These are phyloP conservation scores for Nixonia krombeini DNA, from an alignment of 1,140 invertebrate genomes.

Conservation along the genomic window DNA sequence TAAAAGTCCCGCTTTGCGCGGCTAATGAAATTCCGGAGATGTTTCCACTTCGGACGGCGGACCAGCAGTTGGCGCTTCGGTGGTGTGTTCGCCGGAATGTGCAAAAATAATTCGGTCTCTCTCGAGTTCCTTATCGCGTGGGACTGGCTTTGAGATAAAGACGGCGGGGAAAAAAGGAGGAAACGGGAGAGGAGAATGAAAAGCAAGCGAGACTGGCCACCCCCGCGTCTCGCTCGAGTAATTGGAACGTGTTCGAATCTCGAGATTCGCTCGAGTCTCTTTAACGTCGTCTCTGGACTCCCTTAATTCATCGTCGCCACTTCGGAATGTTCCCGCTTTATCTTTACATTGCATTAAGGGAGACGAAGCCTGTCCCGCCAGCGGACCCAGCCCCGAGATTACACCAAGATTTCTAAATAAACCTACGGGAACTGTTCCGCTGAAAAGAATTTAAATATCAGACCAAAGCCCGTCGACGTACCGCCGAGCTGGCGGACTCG, in stretches of 20 bases:
- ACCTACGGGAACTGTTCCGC: no score
- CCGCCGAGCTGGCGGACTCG: no score
- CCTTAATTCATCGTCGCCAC: slow-evolving; percentile 55
- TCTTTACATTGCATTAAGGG: slow-evolving; percentile 29
- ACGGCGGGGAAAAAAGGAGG: slow-evolving; percentile 1
- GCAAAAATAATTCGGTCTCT: background rate
- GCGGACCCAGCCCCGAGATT: slow-evolving; percentile 1
- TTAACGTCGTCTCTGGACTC: slow-evolving; percentile 49
- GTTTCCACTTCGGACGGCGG: no score
- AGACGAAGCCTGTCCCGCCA: background rate
- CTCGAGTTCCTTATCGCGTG: background rate
- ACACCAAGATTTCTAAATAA: slow-evolving; percentile 3
- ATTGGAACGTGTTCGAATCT: slow-evolving; percentile 56
- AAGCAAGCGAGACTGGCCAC: slow-evolving; percentile 16
- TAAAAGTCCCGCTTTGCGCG: no score
- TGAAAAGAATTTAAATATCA: no score
- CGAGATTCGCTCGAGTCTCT: slow-evolving; percentile 43
- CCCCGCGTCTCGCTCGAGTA: slow-evolving; percentile 47
- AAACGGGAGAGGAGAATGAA: slow-evolving; percentile 17
- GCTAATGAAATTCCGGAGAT: no score
- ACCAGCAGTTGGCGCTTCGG: no score
- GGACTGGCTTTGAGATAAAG: background rate
- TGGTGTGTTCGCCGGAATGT: no score
- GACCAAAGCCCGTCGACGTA: no score
- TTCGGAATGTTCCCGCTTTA: slow-evolving; percentile 33